Conservation (phyloP, 2,797 vertebrate genomes). For the Pteropus rufus region DNA sequence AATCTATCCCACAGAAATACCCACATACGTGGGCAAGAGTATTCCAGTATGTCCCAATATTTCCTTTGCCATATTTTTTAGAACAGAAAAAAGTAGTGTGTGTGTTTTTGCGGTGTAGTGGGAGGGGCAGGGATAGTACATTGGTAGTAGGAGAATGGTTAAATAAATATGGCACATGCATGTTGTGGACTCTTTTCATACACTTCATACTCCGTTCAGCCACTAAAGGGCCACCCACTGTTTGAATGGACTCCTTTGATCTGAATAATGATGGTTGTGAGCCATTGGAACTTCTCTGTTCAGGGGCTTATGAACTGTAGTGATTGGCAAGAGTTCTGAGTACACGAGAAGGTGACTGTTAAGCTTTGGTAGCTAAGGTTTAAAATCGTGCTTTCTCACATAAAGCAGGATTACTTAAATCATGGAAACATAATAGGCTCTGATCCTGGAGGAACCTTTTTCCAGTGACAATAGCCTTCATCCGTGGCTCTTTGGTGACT, state of each 20-base stretch:
- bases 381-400: not conserved
- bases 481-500: not conserved
- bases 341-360: not conserved
- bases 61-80: not conserved
- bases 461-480: not conserved
- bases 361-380: not conserved
- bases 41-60: not conserved
- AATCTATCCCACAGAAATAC: not conserved
- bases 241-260: not conserved
- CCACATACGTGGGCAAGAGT: not conserved
- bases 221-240: not conserved
- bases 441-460: not conserved
- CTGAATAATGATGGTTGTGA: not conserved
- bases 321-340: not conserved
- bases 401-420: not conserved
- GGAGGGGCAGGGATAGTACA: not conserved
- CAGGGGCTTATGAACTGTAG: not conserved
- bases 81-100: slow-evolving; percentile 13
- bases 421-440: not conserved
- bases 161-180: not conserved
- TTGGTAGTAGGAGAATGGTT: not conserved
- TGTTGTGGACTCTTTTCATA: not conserved
- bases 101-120: not conserved
- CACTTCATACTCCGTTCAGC: not conserved
- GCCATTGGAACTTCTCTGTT: not conserved